A percentile compares a stretch with the other conserved stretches of the same genome.
These are phyloP conservation scores for Nasalis larvatus DNA, from an alignment of 2,113 vertebrate genomes.

Conservation along the genomic window DNA sequence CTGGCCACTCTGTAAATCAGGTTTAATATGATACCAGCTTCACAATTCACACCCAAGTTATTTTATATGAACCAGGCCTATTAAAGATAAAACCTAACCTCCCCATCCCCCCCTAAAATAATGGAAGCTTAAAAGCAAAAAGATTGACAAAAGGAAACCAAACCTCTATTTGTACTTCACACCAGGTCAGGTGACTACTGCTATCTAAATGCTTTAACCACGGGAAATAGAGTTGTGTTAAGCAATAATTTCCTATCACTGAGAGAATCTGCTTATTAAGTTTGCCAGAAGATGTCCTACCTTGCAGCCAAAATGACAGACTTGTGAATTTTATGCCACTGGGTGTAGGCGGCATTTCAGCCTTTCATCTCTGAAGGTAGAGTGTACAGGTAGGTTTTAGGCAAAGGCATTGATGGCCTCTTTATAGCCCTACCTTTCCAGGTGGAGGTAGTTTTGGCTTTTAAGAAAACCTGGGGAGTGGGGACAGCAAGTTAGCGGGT, in stretches of 20 bases:
- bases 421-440: not conserved
- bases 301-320: conserved; percentile 1
- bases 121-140: not conserved
- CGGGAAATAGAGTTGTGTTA: conserved; percentile 11
- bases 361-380: not conserved
- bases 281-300: not conserved
- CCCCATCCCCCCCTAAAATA: not conserved
- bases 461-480: not conserved
- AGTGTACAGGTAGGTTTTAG: not conserved
- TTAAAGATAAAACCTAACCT: not conserved
- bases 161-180: not conserved
- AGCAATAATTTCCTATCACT: conserved; percentile 21
- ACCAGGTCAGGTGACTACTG: not conserved
- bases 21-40: not conserved
- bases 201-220: conserved; percentile 21
- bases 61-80: not conserved
- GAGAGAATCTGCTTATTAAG: conserved; percentile 26
- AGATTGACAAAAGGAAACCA: not conserved
- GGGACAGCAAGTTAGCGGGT: not conserved
- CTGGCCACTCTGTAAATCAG: not conserved
- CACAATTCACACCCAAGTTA: not conserved
- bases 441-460: not conserved
- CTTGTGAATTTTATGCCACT: not conserved
- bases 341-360: not conserved
- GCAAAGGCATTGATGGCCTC: not conserved